A percentile compares a stretch with the other conserved stretches of the same genome.
phyloP scores from a whole-genome alignment of 2,113 vertebrate species.

The Oreochromis spilurus region DNA sequence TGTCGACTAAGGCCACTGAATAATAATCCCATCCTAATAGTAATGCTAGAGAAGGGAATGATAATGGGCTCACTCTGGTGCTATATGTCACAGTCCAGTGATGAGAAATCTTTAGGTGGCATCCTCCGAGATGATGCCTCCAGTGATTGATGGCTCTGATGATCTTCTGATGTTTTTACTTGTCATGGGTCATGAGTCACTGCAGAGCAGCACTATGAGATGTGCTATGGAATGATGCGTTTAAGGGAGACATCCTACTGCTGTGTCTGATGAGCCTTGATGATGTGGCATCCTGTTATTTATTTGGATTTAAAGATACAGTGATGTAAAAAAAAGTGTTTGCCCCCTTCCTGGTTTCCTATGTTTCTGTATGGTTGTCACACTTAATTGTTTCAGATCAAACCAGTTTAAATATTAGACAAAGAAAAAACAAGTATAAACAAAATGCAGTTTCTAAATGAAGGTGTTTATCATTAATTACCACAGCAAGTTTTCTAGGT shows the following conservation, averaged over 20 bases:
- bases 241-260: not conserved
- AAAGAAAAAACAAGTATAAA: not conserved
- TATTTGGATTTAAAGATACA: not conserved
- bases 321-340: not conserved
- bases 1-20: slow-evolving; percentile 9
- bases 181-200: not conserved
- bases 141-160: not conserved
- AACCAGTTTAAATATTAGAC: not conserved
- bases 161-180: slow-evolving; percentile 27
- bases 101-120: slow-evolving; percentile 16
- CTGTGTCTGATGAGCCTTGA: slow-evolving; percentile 8
- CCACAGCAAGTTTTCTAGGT: not conserved
- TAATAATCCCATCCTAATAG: slow-evolving; percentile 22
- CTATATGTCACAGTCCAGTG: slow-evolving; percentile 28
- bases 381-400: not conserved
- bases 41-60: slow-evolving; percentile 1
- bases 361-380: not conserved
- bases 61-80: slow-evolving; percentile 10
- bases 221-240: not conserved
- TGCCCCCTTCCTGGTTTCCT: not conserved
- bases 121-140: not conserved
- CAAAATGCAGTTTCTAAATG: not conserved
- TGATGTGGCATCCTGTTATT: not conserved
- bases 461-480: not conserved
- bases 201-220: not conserved